These are phyloP conservation scores for Mellilla xanthometata DNA, from an alignment of 2,888 invertebrate genomes.

Conservation along the genomic window DNA sequence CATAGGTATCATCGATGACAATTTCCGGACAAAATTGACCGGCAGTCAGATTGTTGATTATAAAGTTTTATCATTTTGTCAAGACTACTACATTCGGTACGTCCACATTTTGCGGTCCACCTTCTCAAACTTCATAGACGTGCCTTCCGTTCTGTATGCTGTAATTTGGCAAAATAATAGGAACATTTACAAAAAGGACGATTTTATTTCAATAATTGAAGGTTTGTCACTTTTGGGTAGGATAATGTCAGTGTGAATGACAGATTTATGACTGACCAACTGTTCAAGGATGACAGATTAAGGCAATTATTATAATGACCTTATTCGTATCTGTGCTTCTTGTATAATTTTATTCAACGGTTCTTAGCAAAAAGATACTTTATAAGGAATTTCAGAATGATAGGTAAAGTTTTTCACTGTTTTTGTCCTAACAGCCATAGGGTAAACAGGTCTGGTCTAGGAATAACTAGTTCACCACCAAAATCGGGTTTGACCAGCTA, in stretches of 20 bases:
- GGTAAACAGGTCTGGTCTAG: too few relatives aligned
- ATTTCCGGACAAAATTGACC: too few relatives aligned
- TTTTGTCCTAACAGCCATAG: too few relatives aligned
- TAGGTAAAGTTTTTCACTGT: too few relatives aligned
- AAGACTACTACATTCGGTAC: constrained; percentile 29
- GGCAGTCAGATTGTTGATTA: too few relatives aligned
- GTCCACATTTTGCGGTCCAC: constrained; percentile 52
- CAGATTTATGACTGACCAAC: constrained; percentile 49
- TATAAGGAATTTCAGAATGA: too few relatives aligned
- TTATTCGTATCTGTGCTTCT: not conserved
- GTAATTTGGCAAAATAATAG: constrained; percentile 50
- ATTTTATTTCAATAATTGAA: constrained; percentile 61
- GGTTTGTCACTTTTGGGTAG: constrained; percentile 55
- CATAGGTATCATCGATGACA: too few relatives aligned
- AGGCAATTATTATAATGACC: constrained; percentile 8
- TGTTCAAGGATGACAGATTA: constrained; percentile 17
- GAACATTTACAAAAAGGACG: constrained; percentile 45
- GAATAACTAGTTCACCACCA: too few relatives aligned
- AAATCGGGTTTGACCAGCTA: too few relatives aligned
- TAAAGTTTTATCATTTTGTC: not conserved
- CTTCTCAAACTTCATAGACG: constrained; percentile 42
- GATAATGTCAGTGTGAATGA: constrained; percentile 38
- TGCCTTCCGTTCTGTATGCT: constrained; percentile 60
- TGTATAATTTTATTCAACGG: not conserved
- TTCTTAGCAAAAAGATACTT: not conserved